Percentiles rank a stretch among this genome's conserved stretches.
Conservation (phyloP, 2,888 invertebrate species). For the Ormyrus pomaceus region DNA sequence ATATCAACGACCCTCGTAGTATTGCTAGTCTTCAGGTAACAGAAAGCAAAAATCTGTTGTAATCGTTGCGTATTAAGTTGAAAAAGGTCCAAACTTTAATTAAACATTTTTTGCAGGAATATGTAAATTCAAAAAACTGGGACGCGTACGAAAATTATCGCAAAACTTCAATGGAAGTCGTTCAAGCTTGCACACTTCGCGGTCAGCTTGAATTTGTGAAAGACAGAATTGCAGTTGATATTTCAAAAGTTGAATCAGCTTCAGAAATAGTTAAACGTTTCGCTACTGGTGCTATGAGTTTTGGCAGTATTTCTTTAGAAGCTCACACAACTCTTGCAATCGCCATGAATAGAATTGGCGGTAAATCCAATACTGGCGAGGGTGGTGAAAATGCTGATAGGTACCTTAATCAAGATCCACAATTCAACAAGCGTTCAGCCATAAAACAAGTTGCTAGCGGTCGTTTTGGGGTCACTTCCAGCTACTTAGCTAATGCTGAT, state of each 20-base stretch:
- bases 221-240: constrained; percentile 86
- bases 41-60: no score
- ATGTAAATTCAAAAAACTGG: constrained; percentile 87
- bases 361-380: constrained; percentile 99
- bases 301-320: constrained; percentile 97
- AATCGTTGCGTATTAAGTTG: background rate
- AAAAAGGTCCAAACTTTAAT: constrained; percentile 4
- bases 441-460: constrained; percentile 99
- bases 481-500: constrained; percentile 97
- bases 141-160: constrained; percentile 90
- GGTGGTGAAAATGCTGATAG: constrained; percentile 92
- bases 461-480: constrained; percentile 98
- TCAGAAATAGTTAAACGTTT: constrained; percentile 96
- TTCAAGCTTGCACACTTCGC: constrained; percentile 90
- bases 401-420: constrained; percentile 82
- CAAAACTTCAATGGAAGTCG: constrained; percentile 91
- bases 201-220: constrained; percentile 94
- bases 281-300: constrained; percentile 94
- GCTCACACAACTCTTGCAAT: constrained; percentile 96
- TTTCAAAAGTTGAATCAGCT: constrained; percentile 95
- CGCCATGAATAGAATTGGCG: constrained; percentile 98
- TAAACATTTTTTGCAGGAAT: constrained; percentile 81
- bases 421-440: constrained; percentile 91
- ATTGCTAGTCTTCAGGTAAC: constrained; percentile 86
- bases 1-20: constrained; percentile 94